These are phyloP conservation scores for Poecilia picta DNA, from an alignment of 2,797 vertebrate genomes.

Conservation along the genomic window DNA sequence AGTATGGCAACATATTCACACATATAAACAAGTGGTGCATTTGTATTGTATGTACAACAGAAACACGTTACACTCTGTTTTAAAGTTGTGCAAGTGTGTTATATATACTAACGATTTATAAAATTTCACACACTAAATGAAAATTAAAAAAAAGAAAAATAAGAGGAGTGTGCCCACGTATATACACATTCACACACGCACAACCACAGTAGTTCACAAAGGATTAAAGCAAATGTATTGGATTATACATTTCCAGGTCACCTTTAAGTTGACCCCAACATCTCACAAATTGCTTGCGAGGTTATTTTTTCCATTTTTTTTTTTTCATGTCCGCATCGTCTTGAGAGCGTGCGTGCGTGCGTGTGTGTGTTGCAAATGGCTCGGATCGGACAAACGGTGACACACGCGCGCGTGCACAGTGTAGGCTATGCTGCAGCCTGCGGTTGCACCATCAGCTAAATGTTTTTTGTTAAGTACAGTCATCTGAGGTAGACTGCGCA, in stretches of 20 bases:
- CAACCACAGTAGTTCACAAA: constrained; percentile 81
- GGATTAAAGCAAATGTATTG: constrained; percentile 82
- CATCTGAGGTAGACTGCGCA: constrained; percentile 97
- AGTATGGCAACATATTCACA: constrained; percentile 84
- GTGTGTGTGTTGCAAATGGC: constrained; percentile 31
- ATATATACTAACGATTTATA: constrained; percentile 82
- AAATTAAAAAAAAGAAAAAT: constrained; percentile 48
- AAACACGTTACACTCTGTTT: constrained; percentile 81
- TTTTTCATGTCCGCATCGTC: constrained; percentile 71
- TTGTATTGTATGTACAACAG: constrained; percentile 81
- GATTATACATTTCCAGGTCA: constrained; percentile 83
- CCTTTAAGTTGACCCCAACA: constrained; percentile 80
- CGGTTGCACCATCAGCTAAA: constrained; percentile 85
- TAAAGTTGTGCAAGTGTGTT: constrained; percentile 83
- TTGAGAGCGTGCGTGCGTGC: constrained; percentile 40
- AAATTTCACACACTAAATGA: constrained; percentile 79
- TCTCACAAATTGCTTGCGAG: constrained; percentile 65
- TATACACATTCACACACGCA: constrained; percentile 81
- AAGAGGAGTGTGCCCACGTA: constrained; percentile 77
- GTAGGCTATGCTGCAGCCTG: constrained; percentile 78
- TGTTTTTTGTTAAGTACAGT: constrained; percentile 86
- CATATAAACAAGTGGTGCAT: constrained; percentile 84
- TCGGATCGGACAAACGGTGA: constrained; percentile 38
- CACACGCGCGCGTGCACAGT: constrained; percentile 24
- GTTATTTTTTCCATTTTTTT: constrained; percentile 69